Conservation (phyloP, 23 tunicate genomes). For the Phallusia fumigata region DNA sequence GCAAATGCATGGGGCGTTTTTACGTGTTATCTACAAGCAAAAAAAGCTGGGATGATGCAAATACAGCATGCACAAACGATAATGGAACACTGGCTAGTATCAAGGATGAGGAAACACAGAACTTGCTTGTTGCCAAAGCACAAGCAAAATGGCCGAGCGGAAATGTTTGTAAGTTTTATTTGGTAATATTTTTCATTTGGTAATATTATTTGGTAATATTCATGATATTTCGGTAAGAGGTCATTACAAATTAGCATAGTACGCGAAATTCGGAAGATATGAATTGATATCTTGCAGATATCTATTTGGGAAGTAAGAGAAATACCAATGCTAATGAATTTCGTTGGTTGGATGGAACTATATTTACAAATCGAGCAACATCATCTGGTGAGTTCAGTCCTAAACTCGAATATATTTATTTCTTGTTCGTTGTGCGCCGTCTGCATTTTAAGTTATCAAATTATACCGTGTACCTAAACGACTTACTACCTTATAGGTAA, state of each 20-base stretch:
- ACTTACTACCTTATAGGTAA: too few species aligned
- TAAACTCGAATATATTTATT: too few species aligned
- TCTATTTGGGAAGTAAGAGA: not conserved
- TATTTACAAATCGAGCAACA: not conserved
- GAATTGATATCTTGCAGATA: not conserved
- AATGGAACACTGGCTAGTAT: not conserved
- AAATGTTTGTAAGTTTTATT: not conserved
- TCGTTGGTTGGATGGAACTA: not conserved
- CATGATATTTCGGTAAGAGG: too few species aligned
- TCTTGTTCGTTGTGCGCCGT: too few species aligned
- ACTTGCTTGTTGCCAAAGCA: not conserved
- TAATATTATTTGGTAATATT: too few species aligned
- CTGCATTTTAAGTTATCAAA: too few species aligned
- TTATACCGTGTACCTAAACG: too few species aligned
- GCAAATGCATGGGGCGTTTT: not conserved
- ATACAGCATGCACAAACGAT: not conserved
- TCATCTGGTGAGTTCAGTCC: not conserved
- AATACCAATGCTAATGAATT: not conserved
- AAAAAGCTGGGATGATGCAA: not conserved
- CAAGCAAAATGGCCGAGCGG: not conserved
- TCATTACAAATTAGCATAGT: too few species aligned
- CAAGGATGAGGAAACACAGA: not conserved
- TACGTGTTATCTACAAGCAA: not conserved
- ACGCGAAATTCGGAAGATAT: too few species aligned
- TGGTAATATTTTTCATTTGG: not conserved